A percentile compares a stretch with the other conserved stretches of the same genome.
Conservation (phyloP, 2,113 vertebrate genomes). For the Xenotilapia caudafasciata region DNA sequence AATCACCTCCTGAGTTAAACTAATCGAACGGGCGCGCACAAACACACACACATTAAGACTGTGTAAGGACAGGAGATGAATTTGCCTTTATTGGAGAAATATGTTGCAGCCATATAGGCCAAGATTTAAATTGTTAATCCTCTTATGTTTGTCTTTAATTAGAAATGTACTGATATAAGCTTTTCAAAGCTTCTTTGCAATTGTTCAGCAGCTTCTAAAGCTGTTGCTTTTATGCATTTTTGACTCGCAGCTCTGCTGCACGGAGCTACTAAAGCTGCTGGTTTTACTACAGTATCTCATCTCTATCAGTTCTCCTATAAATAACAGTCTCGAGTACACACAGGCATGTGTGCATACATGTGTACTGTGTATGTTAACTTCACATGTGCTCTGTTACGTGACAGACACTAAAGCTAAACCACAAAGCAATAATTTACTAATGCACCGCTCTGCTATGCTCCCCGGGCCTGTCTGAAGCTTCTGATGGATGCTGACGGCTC, state of each 20-base stretch:
- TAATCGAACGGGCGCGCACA: constrained; percentile 22
- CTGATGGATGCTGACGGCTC: constrained; percentile 78
- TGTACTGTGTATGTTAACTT: background rate
- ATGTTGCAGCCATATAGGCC: background rate
- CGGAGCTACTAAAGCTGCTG: background rate
- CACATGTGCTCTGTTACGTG: constrained; percentile 9
- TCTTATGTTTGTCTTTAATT: background rate
- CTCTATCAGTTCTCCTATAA: background rate
- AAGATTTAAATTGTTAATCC: background rate
- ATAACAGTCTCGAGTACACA: constrained; percentile 10
- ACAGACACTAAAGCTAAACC: constrained; percentile 61
- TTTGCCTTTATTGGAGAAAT: constrained; percentile 8
- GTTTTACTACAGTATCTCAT: constrained; percentile 10
- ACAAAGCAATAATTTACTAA: constrained; percentile 79
- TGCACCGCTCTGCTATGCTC: constrained; percentile 77
- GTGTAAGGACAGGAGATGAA: constrained; percentile 34
- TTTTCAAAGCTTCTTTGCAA: background rate
- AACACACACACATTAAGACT: constrained; percentile 4
- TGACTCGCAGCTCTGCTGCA: background rate
- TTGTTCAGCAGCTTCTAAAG: background rate
- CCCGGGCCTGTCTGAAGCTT: constrained; percentile 73
- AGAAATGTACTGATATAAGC: background rate
- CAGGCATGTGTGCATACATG: background rate
- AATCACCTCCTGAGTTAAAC: constrained; percentile 57
- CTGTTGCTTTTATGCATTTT: background rate